Evolutionary conservation across 2,113 vertebrate species (phyloP).

Genomic region (Limnothrissa miodon): DNA sequence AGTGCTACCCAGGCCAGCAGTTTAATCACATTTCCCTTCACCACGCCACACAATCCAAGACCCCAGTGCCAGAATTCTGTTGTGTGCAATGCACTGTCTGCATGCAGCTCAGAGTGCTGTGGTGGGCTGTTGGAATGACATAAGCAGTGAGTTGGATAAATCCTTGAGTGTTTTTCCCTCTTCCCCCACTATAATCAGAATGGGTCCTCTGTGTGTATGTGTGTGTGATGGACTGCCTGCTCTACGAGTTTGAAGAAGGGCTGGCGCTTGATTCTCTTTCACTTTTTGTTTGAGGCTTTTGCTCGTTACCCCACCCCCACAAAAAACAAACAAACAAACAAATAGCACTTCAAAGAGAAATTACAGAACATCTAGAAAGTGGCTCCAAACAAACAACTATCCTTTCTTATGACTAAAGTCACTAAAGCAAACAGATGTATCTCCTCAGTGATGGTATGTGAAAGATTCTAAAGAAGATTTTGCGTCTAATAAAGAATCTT

Average conservation of each 20-base stretch:
- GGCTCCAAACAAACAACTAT: neutral
- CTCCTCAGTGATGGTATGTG: neutral
- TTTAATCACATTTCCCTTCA: slow-evolving; percentile 78
- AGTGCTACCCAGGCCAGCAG: slow-evolving; percentile 66
- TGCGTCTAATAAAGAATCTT: no score
- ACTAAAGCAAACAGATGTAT: neutral
- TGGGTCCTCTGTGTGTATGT: slow-evolving; percentile 50
- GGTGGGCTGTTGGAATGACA: slow-evolving; percentile 73
- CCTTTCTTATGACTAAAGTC: neutral
- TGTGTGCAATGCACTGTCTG: slow-evolving; percentile 54
- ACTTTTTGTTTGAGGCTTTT: neutral
- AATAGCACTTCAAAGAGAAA: neutral
- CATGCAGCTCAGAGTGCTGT: slow-evolving; percentile 52
- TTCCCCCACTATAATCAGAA: slow-evolving; percentile 68
- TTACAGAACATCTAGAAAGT: neutral
- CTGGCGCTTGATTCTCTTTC: neutral
- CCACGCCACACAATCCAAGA: slow-evolving; percentile 28
- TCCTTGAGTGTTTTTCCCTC: slow-evolving; percentile 62
- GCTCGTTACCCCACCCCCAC: neutral
- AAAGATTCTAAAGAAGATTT: no score
- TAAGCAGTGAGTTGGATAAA: slow-evolving; percentile 80
- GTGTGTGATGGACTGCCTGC: neutral
- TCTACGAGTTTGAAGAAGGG: neutral
- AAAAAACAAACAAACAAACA: neutral
- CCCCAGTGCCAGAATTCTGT: slow-evolving; percentile 70